A percentile compares a stretch with the other conserved stretches of the same genome.
Evolutionary conservation across 2,888 invertebrate genomes (phyloP).

Genomic region (Caenorhabditis becei): DNA sequence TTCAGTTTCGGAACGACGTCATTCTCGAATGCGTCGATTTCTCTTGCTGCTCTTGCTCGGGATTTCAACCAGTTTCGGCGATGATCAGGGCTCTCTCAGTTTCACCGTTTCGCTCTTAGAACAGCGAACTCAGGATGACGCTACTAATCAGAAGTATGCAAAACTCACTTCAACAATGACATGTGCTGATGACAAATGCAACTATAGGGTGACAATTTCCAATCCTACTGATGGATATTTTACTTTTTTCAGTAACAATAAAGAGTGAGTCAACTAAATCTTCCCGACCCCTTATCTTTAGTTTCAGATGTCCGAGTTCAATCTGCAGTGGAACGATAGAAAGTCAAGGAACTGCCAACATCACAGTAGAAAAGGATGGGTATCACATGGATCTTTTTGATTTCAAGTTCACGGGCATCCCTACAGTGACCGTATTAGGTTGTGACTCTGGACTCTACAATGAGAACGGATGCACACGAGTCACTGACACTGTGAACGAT

Average conservation of each 20-base stretch:
- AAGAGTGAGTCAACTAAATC: slow-evolving; percentile 2
- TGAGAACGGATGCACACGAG: neutral
- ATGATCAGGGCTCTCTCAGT: neutral
- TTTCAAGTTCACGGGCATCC: neutral
- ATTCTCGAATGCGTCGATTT: slow-evolving; percentile 15
- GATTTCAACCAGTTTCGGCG: neutral
- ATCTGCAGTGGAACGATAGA: neutral
- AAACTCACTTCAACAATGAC: neutral
- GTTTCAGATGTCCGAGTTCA: slow-evolving; percentile 13
- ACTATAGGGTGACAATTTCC: neutral
- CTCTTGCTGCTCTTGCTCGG: neutral
- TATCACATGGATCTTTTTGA: slow-evolving; percentile 9
- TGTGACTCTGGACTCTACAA: slow-evolving; percentile 18
- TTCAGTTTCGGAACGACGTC: slow-evolving; percentile 5
- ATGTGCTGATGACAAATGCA: slow-evolving; percentile 3
- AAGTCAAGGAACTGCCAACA: slow-evolving; percentile 2
- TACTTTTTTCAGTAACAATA: neutral
- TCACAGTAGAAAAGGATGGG: slow-evolving; percentile 12
- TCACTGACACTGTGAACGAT: neutral
- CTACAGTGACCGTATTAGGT: neutral
- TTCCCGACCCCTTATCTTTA: neutral
- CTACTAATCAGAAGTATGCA: neutral
- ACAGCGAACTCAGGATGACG: neutral
- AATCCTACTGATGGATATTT: neutral
- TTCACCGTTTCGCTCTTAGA: slow-evolving; percentile 11